phyloP scores from a whole-genome alignment of 2,888 invertebrate genomes.

The Hanleya hanleyi region DNA sequence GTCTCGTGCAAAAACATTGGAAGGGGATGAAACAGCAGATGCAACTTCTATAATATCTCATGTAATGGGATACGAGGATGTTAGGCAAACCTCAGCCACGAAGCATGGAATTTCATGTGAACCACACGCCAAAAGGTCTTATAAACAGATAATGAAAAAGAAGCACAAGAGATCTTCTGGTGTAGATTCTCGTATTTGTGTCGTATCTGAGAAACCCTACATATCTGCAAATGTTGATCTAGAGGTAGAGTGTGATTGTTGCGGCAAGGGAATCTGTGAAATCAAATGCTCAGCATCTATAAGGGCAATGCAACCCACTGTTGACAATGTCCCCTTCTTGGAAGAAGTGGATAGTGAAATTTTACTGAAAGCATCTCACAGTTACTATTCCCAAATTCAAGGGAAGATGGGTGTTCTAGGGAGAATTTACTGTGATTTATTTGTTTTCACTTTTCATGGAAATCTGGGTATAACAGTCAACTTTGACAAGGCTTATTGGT shows the following conservation, averaged over 20 bases:
- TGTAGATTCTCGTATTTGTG: neutral
- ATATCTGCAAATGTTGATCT: constrained; percentile 1
- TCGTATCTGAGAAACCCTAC: neutral
- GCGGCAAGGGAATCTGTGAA: neutral
- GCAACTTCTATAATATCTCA: neutral
- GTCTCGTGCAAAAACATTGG: neutral
- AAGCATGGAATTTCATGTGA: constrained; percentile 6
- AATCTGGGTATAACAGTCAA: neutral
- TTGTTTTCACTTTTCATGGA: neutral
- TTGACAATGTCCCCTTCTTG: neutral
- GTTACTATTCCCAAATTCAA: neutral
- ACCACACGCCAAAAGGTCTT: neutral
- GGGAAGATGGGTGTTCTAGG: neutral
- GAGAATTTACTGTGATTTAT: neutral
- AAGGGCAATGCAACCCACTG: neutral
- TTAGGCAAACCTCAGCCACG: neutral
- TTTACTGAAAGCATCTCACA: neutral
- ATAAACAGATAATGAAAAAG: neutral
- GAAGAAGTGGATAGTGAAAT: neutral
- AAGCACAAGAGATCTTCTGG: neutral
- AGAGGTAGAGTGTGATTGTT: neutral
- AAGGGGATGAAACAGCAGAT: neutral
- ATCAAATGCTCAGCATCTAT: neutral
- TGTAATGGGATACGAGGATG: neutral
- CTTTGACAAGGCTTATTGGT: neutral